phyloP scores from a whole-genome alignment of 2,888 invertebrate species.

The Nomada flava region DNA sequence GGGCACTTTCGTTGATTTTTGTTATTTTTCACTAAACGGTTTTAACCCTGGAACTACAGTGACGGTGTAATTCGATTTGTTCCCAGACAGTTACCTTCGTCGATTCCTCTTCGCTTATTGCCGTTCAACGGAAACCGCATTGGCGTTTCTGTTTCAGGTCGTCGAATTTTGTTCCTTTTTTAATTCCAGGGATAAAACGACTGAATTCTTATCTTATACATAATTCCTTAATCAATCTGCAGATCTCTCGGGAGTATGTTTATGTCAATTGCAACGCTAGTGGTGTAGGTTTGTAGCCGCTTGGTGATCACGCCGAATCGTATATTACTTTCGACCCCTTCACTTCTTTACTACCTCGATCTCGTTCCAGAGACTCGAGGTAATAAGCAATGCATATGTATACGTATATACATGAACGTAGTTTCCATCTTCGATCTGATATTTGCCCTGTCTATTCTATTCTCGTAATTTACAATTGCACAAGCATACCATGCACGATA shows the following conservation, averaged over 20 bases:
- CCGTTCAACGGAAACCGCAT: too few species aligned
- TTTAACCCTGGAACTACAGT: conserved; percentile 37
- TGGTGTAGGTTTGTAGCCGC: conserved; percentile 22
- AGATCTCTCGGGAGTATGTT: conserved; percentile 66
- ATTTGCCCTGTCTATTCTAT: background rate
- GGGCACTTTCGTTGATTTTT: conserved; percentile 24
- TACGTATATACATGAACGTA: background rate
- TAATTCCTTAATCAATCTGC: conserved; percentile 53
- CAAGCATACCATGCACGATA: background rate
- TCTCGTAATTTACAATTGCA: background rate
- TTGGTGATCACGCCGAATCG: conserved; percentile 7
- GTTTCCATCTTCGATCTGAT: background rate
- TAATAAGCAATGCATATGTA: background rate
- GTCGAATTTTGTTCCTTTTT: background rate
- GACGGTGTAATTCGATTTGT: background rate
- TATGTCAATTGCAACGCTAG: conserved; percentile 45
- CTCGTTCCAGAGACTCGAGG: conserved; percentile 4
- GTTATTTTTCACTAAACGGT: conserved; percentile 6
- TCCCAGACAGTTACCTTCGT: background rate
- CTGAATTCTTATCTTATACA: conserved; percentile 28
- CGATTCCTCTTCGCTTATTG: background rate
- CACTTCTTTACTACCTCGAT: background rate
- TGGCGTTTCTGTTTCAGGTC: background rate
- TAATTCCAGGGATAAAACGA: conserved; percentile 51
- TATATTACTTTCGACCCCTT: conserved; percentile 21